Conservation (phyloP, 2,113 vertebrate genomes). For the Dicerorhinus sumatrensis region DNA sequence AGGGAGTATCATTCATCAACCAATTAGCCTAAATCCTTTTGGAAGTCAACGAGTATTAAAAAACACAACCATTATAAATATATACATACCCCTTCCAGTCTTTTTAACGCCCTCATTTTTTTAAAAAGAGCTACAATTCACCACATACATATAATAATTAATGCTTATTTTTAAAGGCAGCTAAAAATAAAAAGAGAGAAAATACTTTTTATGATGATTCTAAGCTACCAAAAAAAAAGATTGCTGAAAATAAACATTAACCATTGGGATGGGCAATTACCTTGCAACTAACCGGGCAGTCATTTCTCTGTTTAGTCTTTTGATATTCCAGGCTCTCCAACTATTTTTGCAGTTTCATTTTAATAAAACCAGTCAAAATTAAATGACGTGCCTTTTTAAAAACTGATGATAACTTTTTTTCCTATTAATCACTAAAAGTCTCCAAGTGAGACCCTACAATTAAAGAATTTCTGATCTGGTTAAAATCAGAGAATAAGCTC, state of each 20-base stretch:
- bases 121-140: background rate
- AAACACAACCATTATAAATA: background rate
- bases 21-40: background rate
- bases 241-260: constrained; percentile 10
- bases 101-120: background rate
- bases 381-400: constrained; percentile 21
- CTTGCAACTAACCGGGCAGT: background rate
- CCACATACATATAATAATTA: background rate
- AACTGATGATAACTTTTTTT: background rate
- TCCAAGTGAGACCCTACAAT: background rate
- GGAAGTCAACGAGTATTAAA: background rate
- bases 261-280: background rate
- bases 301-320: constrained; percentile 20
- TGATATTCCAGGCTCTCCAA: background rate
- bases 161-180: background rate
- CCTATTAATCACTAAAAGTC: constrained; percentile 14
- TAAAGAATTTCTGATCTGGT: background rate
- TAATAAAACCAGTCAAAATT: constrained; percentile 33
- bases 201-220: background rate
- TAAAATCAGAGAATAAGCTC: background rate
- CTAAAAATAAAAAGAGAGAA: constrained; percentile 36
- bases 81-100: too few species aligned
- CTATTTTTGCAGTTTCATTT: constrained; percentile 20
- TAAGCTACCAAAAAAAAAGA: background rate
- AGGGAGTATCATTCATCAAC: background rate